These are phyloP conservation scores for Prenolepis imparis DNA, from an alignment of 2,888 invertebrate genomes.

Conservation along the genomic window DNA sequence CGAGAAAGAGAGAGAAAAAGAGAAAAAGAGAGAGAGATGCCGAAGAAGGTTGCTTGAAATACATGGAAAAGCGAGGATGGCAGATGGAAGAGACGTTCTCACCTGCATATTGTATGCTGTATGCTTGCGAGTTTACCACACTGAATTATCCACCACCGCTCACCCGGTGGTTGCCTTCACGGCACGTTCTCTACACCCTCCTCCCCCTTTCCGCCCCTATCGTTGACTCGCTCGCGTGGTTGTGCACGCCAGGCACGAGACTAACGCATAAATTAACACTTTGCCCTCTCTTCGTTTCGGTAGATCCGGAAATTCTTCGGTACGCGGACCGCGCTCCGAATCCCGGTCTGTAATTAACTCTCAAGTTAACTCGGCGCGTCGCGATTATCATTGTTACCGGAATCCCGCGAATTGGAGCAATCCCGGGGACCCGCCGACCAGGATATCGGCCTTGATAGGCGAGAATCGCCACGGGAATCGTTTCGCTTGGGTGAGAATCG, in stretches of 20 bases:
- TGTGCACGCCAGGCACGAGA: conserved; percentile 39
- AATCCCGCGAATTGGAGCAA: conserved; percentile 46
- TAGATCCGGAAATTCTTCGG: conserved; percentile 60
- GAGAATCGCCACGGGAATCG: conserved; percentile 25
- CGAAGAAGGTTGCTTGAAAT: conserved; percentile 15
- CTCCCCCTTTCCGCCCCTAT: background rate
- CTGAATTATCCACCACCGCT: conserved; percentile 74
- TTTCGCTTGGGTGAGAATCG: conserved; percentile 2
- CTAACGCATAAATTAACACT: conserved; percentile 68
- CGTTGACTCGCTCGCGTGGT: background rate
- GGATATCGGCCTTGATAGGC: conserved; percentile 40
- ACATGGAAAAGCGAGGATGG: conserved; percentile 44
- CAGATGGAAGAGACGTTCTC: conserved; percentile 68
- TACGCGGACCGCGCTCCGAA: conserved; percentile 13
- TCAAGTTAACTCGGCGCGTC: conserved; percentile 47
- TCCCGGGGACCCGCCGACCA: background rate
- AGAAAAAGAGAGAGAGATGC: background rate
- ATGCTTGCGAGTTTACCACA: conserved; percentile 74
- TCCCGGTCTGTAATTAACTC: conserved; percentile 63
- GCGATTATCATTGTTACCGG: conserved; percentile 42
- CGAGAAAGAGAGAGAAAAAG: conserved; percentile 27
- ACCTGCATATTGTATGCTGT: conserved; percentile 78
- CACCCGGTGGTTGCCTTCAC: conserved; percentile 55
- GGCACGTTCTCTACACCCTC: conserved; percentile 17
- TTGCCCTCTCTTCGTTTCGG: conserved; percentile 62